These are phyloP conservation scores for Callipepla squamata DNA, from an alignment of 2,113 vertebrate genomes.

Conservation along the genomic window DNA sequence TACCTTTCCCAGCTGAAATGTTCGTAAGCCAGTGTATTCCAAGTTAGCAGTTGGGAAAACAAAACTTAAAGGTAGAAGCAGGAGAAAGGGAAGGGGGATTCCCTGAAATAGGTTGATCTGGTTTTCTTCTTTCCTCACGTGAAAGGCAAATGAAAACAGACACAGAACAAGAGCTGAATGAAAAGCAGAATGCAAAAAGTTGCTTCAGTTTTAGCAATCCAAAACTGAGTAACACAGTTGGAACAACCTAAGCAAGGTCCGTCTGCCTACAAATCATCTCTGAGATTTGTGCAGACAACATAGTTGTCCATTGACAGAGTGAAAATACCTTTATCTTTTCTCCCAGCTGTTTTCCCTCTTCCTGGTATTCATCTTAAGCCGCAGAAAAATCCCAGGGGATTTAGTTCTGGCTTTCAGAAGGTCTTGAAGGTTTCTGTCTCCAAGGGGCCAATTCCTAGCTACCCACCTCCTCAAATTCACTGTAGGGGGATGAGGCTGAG, in stretches of 20 bases:
- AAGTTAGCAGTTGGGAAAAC: slow-evolving; percentile 6
- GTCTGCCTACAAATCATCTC: neutral
- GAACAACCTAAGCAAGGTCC: neutral
- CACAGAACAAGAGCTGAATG: neutral
- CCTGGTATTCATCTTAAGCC: neutral
- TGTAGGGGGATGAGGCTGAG: slow-evolving; percentile 76
- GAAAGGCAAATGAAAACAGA: slow-evolving; percentile 2
- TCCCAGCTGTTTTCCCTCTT: neutral
- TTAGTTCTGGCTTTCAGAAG: neutral
- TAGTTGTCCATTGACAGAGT: neutral
- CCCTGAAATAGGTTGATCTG: neutral
- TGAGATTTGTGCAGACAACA: neutral
- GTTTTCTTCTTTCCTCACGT: neutral
- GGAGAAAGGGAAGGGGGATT: neutral
- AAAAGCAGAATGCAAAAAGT: neutral
- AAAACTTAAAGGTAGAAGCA: neutral
- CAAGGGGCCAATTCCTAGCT: slow-evolving; percentile 45
- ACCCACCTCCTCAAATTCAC: slow-evolving; percentile 74
- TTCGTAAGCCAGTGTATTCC: neutral
- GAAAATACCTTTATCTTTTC: neutral
- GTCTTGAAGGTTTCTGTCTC: neutral
- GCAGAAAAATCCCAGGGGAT: neutral
- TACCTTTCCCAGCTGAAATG: neutral
- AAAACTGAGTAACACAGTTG: neutral
- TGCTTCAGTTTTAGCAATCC: neutral